Evolutionary conservation across 2,797 vertebrate species (phyloP).

Genomic region (Orestias chungarensis): DNA sequence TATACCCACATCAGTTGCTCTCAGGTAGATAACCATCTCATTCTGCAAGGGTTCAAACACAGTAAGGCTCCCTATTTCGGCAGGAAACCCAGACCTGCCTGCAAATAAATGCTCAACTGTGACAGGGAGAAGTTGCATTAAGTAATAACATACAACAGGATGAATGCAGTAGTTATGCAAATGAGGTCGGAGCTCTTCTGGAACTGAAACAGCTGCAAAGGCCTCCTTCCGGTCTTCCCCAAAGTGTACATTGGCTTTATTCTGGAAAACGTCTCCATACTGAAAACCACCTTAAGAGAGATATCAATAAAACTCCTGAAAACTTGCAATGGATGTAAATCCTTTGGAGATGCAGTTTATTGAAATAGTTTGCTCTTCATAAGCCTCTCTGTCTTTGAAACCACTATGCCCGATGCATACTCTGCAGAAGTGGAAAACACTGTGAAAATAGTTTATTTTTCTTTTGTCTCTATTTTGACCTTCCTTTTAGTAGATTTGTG

Average conservation of each 20-base stretch:
- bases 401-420: constrained; percentile 82
- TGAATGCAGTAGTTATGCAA: constrained; percentile 85
- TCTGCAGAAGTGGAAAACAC: constrained; percentile 73
- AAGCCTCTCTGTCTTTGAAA: constrained; percentile 42
- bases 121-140: constrained; percentile 83
- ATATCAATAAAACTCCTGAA: constrained; percentile 76
- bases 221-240: constrained; percentile 84
- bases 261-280: constrained; percentile 81
- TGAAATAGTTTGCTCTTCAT: constrained; percentile 79
- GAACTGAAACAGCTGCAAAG: constrained; percentile 76
- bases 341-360: constrained; percentile 76
- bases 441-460: constrained; percentile 66
- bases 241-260: constrained; percentile 80
- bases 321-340: constrained; percentile 74
- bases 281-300: constrained; percentile 83
- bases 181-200: constrained; percentile 67
- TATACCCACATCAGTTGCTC: constrained; percentile 63
- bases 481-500: constrained; percentile 76
- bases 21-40: constrained; percentile 87
- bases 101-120: constrained; percentile 58
- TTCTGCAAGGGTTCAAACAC: constrained; percentile 82
- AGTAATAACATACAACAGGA: constrained; percentile 85
- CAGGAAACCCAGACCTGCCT: constrained; percentile 79
- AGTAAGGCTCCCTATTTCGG: constrained; percentile 80
- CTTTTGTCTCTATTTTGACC: constrained; percentile 70